phyloP scores from a whole-genome alignment of 2,888 invertebrate genomes.

The Pocota personata region DNA sequence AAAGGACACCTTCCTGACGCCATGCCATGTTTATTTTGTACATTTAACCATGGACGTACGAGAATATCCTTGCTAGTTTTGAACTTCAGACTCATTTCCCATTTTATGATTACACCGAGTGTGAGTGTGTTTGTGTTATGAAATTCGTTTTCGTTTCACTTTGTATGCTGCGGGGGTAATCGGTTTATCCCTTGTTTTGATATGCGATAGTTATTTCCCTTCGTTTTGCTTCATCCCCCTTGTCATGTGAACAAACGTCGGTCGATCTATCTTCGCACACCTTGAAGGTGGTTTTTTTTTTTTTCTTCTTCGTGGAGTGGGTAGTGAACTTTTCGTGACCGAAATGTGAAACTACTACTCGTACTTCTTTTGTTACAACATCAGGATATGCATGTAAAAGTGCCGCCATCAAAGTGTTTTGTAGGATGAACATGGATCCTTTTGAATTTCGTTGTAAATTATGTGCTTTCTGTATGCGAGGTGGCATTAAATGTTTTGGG shows the following conservation, averaged over 20 bases:
- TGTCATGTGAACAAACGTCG: neutral
- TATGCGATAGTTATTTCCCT: neutral
- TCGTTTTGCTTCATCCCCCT: too few relatives aligned
- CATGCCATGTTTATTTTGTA: neutral
- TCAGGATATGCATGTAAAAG: constrained; percentile 12
- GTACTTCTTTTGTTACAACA: neutral
- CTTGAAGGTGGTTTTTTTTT: neutral
- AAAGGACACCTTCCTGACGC: constrained; percentile 27
- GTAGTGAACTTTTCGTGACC: constrained; percentile 9
- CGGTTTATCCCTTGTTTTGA: constrained; percentile 29
- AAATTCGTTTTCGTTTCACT: constrained; percentile 13
- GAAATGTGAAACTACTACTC: neutral
- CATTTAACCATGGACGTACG: neutral
- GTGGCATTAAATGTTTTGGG: constrained; percentile 6
- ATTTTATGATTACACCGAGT: neutral
- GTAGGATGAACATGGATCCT: neutral
- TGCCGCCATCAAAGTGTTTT: neutral
- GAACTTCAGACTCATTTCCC: constrained; percentile 25
- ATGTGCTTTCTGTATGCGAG: neutral
- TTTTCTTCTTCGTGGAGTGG: too few relatives aligned
- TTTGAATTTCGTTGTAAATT: neutral
- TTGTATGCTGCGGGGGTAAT: constrained; percentile 22
- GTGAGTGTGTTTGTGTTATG: constrained; percentile 9
- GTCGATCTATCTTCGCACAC: neutral
- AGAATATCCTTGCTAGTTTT: constrained; percentile 6